Conservation (phyloP, 2,113 vertebrate genomes). For the Erythrolamprus reginae region DNA sequence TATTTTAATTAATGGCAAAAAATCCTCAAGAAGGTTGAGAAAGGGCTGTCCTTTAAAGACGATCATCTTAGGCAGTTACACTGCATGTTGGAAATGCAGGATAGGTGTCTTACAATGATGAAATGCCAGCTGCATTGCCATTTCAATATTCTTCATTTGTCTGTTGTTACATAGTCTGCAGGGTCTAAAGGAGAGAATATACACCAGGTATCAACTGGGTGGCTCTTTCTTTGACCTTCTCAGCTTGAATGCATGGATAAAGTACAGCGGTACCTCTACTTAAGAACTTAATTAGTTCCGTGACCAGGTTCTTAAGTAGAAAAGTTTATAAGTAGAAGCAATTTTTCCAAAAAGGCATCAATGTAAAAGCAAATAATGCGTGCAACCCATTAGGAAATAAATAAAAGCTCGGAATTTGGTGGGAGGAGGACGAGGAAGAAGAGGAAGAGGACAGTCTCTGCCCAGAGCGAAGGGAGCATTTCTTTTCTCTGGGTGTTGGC, state of each 20-base stretch:
- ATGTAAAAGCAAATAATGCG: no score
- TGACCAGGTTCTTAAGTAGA: no score
- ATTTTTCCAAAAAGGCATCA: no score
- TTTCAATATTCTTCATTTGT: background rate
- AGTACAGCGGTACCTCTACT: no score
- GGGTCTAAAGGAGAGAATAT: background rate
- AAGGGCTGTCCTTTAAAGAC: constrained; percentile 10
- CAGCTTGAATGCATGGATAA: background rate
- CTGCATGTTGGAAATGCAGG: background rate
- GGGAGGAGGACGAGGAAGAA: no score
- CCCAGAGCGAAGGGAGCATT: no score
- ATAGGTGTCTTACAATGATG: background rate
- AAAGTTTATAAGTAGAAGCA: no score
- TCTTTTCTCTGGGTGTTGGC: no score
- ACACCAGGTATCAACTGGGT: background rate
- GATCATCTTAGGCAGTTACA: background rate
- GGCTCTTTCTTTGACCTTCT: background rate
- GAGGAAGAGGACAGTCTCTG: no score
- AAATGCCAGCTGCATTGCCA: background rate
- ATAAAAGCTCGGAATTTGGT: no score
- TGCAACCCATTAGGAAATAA: no score
- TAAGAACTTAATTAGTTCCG: no score
- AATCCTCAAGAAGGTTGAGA: background rate
- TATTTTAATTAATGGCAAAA: constrained; percentile 54
- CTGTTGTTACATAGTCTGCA: background rate